Conservation (phyloP, 2,888 invertebrate genomes). For the Thyatira batis region DNA sequence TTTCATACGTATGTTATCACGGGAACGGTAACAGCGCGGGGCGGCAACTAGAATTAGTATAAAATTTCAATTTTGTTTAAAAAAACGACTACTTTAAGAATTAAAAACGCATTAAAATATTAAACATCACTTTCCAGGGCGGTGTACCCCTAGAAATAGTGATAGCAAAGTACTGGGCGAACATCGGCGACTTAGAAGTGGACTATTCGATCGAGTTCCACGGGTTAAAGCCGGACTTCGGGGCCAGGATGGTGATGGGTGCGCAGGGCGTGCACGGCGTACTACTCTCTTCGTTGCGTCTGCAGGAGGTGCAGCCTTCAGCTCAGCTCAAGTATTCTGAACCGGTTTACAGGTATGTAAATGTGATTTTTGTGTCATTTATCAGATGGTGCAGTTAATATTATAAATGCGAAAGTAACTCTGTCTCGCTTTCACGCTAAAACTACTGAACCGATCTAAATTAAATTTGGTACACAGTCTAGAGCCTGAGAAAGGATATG, state of each 20-base stretch:
- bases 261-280: constrained; percentile 87
- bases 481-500: too few species aligned
- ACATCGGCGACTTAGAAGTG: constrained; percentile 88
- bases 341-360: constrained; percentile 84
- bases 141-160: constrained; percentile 93
- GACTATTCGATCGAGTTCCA: constrained; percentile 91
- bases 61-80: too few species aligned
- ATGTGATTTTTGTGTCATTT: constrained; percentile 1
- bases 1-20: too few species aligned
- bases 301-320: constrained; percentile 90
- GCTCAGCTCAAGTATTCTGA: constrained; percentile 89
- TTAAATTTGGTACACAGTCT: too few species aligned
- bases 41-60: too few species aligned
- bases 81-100: too few species aligned
- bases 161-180: constrained; percentile 97
- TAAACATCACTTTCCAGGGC: constrained; percentile 70
- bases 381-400: too few species aligned
- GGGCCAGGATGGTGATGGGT: constrained; percentile 85
- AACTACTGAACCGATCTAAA: too few species aligned
- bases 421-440: too few species aligned
- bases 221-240: constrained; percentile 88
- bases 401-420: too few species aligned
- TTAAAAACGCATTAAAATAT: too few species aligned
- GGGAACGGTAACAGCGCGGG: too few species aligned
- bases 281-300: constrained; percentile 86